A percentile compares a stretch with the other conserved stretches of the same genome.
Conservation (phyloP, 1,140 invertebrate species). For the Elysia chlorotica region DNA sequence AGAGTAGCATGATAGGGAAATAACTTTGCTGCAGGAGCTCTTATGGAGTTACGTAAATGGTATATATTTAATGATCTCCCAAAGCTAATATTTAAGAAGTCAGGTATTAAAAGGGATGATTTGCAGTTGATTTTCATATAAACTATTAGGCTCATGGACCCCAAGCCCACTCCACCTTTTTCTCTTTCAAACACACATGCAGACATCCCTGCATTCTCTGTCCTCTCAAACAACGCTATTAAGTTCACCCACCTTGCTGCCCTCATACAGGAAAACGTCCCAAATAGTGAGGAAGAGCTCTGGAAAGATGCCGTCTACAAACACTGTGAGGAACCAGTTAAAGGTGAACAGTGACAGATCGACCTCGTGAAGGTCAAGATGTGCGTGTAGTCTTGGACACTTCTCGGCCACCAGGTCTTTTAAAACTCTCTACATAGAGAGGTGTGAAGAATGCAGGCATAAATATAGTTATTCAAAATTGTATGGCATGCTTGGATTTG, state of each 20-base stretch:
- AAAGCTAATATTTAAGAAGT: neutral
- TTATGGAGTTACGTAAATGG: too few relatives aligned
- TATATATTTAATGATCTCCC: too few relatives aligned
- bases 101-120: neutral
- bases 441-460: too few relatives aligned
- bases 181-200: neutral
- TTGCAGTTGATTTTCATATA: neutral
- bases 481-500: too few relatives aligned
- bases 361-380: conserved; percentile 64
- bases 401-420: conserved; percentile 68
- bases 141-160: too few relatives aligned
- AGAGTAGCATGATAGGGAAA: neutral
- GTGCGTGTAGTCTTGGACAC: conserved; percentile 63
- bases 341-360: conserved; percentile 68
- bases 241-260: conserved; percentile 63
- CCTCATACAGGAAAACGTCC: conserved; percentile 70
- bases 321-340: conserved; percentile 70
- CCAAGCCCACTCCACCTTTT: too few relatives aligned
- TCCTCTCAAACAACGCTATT: too few relatives aligned
- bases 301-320: conserved; percentile 67
- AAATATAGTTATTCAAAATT: too few relatives aligned
- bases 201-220: too few relatives aligned
- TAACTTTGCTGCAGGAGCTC: conserved; percentile 13
- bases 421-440: conserved; percentile 49
- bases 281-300: conserved; percentile 67